Percentiles rank a stretch among this genome's conserved stretches.
phyloP scores from a whole-genome alignment of 1,140 invertebrate genomes.

The Drosophila prosaltans region DNA sequence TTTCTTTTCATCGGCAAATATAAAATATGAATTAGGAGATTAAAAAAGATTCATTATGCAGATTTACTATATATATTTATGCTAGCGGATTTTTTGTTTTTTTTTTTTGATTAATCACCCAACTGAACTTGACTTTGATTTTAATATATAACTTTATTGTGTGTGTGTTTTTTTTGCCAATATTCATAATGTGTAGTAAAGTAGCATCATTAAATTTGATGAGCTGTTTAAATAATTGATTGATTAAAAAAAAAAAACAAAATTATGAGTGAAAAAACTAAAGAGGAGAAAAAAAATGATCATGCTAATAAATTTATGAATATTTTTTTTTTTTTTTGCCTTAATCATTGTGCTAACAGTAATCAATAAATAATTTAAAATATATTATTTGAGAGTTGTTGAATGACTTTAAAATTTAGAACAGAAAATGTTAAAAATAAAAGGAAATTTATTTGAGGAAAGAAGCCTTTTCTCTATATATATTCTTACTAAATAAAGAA shows the following conservation, averaged over 20 bases:
- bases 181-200: constrained; percentile 31
- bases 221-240: constrained; percentile 50
- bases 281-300: neutral
- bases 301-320: neutral
- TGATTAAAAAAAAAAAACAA: constrained; percentile 20
- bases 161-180: constrained; percentile 7
- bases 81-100: constrained; percentile 14
- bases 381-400: too few relatives aligned
- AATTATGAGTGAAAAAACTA: constrained; percentile 21
- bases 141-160: constrained; percentile 21
- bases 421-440: too few relatives aligned
- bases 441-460: too few relatives aligned
- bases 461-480: too few relatives aligned
- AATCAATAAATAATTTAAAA: neutral
- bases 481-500: too few relatives aligned
- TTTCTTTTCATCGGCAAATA: neutral
- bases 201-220: constrained; percentile 47
- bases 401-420: too few relatives aligned
- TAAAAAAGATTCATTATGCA: constrained; percentile 36
- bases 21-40: constrained; percentile 28
- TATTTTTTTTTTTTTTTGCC: neutral
- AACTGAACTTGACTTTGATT: constrained; percentile 64
- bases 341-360: neutral
- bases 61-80: constrained; percentile 19
- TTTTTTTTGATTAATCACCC: constrained; percentile 52